Evolutionary conservation across 2,888 invertebrate genomes (phyloP), one percentile per base, ranked within the genome.

Genomic region (Leucozona laternaria): DNA sequence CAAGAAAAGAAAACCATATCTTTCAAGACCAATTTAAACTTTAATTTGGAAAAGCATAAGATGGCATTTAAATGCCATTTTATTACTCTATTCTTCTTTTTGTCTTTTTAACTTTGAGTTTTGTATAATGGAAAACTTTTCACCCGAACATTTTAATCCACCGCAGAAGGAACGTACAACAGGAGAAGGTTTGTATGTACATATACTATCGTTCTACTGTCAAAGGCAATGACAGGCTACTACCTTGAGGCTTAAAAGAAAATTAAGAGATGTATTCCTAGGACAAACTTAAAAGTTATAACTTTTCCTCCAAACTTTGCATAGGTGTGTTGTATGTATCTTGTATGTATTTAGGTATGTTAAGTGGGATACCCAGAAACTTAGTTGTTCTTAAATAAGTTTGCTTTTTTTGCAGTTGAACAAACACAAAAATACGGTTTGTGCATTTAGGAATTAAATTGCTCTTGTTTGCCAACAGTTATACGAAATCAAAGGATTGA

Each of bases 51-150:
- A 57, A 34, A 17, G 17, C 6, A 57, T 57, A 57, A n/a, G 31
- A 57, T 5, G 31, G 57, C 57, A 20, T 57, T 57, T 57, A 57
- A 57, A 57, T 57, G 31, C 57, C 57, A 34, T 57, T 57, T 57
- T 31, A 57, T 57, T 28, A 57, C 31, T n/a, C 57, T 31, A 20
- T 31, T 34, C 31, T 17, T 34, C 17, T 31, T 20, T 17, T 57
- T 57, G 55, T 57, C 57, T 17, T 57, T 57, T 57, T 57, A 31
- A 57, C 57, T 57, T 57, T 57, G 31, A 31, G 34, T 11, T 57
- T 57, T 57, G 57, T 31, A 17, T 31, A 57, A 57, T 31, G 57
- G 31, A 34, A 57, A 57, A 57, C 31, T 57, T 57, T 57, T 57
- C 13, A 31, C 4, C 17, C 17, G 13, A 34, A 57, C 17, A 57